Evolutionary conservation across 1,140 invertebrate genomes (phyloP).

Genomic region (Plectrocnemia conspersa): DNA sequence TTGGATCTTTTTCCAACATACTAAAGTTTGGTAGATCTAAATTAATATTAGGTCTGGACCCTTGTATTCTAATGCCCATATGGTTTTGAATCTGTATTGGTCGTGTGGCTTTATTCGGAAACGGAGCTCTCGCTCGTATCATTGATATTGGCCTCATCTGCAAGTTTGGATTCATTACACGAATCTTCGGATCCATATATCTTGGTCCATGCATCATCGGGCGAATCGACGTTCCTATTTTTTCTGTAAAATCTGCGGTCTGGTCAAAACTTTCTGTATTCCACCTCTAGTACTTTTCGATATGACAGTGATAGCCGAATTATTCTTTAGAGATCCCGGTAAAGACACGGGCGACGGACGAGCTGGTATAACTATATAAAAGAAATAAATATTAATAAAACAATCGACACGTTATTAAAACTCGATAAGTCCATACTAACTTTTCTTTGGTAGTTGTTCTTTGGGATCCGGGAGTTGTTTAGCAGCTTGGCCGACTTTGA

Average conservation of each 20-base stretch:
- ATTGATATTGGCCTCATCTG: slow-evolving; percentile 17
- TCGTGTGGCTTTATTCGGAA: slow-evolving; percentile 7
- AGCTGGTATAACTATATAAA: slow-evolving; percentile 37
- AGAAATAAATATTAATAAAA: slow-evolving; percentile 6
- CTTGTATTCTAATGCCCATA: slow-evolving; percentile 32
- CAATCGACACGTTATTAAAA: neutral
- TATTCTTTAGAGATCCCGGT: slow-evolving; percentile 60
- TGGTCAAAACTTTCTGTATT: slow-evolving; percentile 41
- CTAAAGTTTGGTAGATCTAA: neutral
- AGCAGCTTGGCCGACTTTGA: slow-evolving; percentile 63
- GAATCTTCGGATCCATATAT: slow-evolving; percentile 40
- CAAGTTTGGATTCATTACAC: slow-evolving; percentile 7
- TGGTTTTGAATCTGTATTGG: slow-evolving; percentile 32
- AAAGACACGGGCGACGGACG: slow-evolving; percentile 50
- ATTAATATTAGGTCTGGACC: slow-evolving; percentile 5
- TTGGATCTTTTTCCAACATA: neutral
- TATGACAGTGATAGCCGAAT: slow-evolving; percentile 63
- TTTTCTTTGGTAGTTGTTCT: slow-evolving; percentile 51
- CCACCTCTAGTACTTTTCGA: slow-evolving; percentile 52
- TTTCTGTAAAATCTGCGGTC: slow-evolving; percentile 40
- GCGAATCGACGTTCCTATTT: slow-evolving; percentile 39
- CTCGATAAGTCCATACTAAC: slow-evolving; percentile 32
- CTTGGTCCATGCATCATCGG: slow-evolving; percentile 44
- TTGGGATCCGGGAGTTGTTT: slow-evolving; percentile 51
- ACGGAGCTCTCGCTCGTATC: slow-evolving; percentile 20